Percentiles rank a stretch among this genome's conserved stretches.
Evolutionary conservation across 2,888 invertebrate genomes (phyloP).

Genomic region (Balanococcus diminutus): DNA sequence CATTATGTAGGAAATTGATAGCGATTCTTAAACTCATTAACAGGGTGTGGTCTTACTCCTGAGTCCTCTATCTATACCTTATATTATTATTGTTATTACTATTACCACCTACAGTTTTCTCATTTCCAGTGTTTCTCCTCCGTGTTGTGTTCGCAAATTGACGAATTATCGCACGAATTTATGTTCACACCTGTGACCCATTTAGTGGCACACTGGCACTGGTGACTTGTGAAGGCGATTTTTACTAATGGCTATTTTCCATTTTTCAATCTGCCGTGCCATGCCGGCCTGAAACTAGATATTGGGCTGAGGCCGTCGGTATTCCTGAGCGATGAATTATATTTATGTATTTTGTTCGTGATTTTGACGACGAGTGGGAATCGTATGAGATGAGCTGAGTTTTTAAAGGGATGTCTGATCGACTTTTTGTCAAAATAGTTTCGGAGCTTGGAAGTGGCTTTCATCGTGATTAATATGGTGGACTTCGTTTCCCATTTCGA

Average conservation of each 20-base stretch:
- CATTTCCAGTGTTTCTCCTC: constrained; percentile 42
- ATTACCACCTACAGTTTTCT: constrained; percentile 51
- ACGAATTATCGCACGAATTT: constrained; percentile 21
- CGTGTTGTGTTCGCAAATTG: constrained; percentile 23
- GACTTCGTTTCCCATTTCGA: too few relatives aligned
- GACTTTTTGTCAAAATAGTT: too few relatives aligned
- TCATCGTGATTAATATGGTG: too few relatives aligned
- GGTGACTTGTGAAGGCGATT: constrained; percentile 3
- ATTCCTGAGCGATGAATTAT: too few relatives aligned
- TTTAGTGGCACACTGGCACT: background rate
- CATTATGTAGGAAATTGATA: constrained; percentile 53
- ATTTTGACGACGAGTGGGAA: too few relatives aligned
- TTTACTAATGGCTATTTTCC: background rate
- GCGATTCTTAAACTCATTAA: constrained; percentile 54
- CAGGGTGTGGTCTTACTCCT: constrained; percentile 49
- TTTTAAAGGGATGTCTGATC: too few relatives aligned
- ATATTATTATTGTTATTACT: constrained; percentile 50
- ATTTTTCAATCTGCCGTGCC: background rate
- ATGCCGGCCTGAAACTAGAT: background rate
- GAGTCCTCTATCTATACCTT: constrained; percentile 40
- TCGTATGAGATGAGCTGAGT: too few relatives aligned
- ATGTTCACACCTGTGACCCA: constrained; percentile 18
- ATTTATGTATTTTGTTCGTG: too few relatives aligned
- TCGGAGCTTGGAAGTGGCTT: too few relatives aligned
- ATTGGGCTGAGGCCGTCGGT: too few relatives aligned